Conservation (phyloP, 1,140 invertebrate species). For the Drosophila pallidifrons region DNA sequence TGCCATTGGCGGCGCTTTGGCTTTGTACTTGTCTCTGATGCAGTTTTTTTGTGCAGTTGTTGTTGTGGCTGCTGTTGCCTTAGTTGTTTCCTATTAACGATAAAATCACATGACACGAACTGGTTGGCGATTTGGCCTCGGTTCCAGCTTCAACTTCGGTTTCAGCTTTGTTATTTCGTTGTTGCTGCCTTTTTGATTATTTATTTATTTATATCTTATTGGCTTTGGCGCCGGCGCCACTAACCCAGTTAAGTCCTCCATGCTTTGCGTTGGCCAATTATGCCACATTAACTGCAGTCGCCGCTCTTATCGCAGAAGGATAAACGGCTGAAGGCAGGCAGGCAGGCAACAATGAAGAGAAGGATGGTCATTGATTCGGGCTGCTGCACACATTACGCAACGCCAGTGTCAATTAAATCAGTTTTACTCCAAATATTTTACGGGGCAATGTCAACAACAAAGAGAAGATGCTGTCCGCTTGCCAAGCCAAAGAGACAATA, state of each 20-base stretch:
- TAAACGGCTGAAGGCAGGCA: slow-evolving; percentile 6
- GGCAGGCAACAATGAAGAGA: slow-evolving; percentile 20
- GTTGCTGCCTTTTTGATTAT: slow-evolving; percentile 6
- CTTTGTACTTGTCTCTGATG: slow-evolving; percentile 70
- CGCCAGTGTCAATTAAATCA: slow-evolving; percentile 81
- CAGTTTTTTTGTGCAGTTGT: slow-evolving; percentile 25
- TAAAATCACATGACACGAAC: slow-evolving; percentile 84
- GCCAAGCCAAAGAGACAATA: neutral
- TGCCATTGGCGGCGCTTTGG: slow-evolving; percentile 70
- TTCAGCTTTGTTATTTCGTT: slow-evolving; percentile 25
- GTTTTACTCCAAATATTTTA: slow-evolving; percentile 82
- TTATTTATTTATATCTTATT: neutral
- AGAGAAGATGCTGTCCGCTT: slow-evolving; percentile 23
- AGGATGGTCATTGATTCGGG: slow-evolving; percentile 15
- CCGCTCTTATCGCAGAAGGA: slow-evolving; percentile 63
- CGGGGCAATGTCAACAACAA: slow-evolving; percentile 68
- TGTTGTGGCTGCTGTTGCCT: slow-evolving; percentile 53
- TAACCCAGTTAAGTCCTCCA: slow-evolving; percentile 72
- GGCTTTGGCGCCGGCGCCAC: slow-evolving; percentile 75
- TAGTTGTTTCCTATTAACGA: slow-evolving; percentile 83
- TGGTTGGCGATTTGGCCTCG: slow-evolving; percentile 78
- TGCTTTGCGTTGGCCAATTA: slow-evolving; percentile 68
- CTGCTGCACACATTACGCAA: slow-evolving; percentile 72
- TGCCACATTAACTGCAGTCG: slow-evolving; percentile 73
- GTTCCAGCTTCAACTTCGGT: slow-evolving; percentile 55